These are phyloP conservation scores for Eustalomyia histrio DNA, from an alignment of 2,888 invertebrate species.

Conservation along the genomic window DNA sequence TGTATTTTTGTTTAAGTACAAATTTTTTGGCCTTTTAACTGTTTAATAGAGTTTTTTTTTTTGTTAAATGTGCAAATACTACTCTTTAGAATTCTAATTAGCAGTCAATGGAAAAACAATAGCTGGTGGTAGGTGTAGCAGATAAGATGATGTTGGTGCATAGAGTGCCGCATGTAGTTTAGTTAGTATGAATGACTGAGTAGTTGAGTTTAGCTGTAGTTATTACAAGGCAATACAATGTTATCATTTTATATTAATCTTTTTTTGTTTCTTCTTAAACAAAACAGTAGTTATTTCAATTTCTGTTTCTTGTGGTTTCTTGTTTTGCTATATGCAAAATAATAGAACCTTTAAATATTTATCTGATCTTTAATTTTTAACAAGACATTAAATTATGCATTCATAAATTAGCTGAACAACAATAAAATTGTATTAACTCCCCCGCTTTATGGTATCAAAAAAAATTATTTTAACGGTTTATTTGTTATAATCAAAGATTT, in stretches of 20 bases:
- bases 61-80: background rate
- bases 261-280: constrained; percentile 35
- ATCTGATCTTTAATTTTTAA: constrained; percentile 57
- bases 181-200: constrained; percentile 42
- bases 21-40: constrained; percentile 51
- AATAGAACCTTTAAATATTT: constrained; percentile 56
- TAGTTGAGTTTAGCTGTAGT: constrained; percentile 36
- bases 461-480: background rate
- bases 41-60: constrained; percentile 56
- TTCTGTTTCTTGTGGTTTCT: constrained; percentile 22
- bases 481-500: background rate
- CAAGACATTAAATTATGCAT: constrained; percentile 60
- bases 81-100: constrained; percentile 64
- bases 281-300: constrained; percentile 43
- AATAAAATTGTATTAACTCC: background rate
- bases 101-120: constrained; percentile 53
- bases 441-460: background rate
- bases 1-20: constrained; percentile 11
- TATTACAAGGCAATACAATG: constrained; percentile 62
- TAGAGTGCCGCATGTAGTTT: background rate
- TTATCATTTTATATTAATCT: constrained; percentile 63
- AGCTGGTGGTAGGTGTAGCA: constrained; percentile 16
- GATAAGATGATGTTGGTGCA: constrained; percentile 1
- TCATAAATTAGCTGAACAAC: constrained; percentile 44
- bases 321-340: constrained; percentile 42